phyloP scores from a whole-genome alignment of 2,113 vertebrate species.

The Anoura caudifer region DNA sequence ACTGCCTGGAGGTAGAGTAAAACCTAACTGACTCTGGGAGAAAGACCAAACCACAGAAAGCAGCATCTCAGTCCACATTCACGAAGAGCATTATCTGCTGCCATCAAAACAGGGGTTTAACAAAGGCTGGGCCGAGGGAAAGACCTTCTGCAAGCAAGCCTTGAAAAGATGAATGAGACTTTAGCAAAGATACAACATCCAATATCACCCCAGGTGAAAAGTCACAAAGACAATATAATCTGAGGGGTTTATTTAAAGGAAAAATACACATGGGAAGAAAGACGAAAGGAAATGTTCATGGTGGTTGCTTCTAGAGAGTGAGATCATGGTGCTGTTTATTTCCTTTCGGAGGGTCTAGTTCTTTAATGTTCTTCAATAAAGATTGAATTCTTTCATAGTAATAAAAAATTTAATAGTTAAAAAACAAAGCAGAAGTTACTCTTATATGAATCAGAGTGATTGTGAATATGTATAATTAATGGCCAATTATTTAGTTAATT shows the following conservation, averaged over 20 bases:
- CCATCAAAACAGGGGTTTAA: not conserved
- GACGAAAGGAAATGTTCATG: not conserved
- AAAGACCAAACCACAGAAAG: not conserved
- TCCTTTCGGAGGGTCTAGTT: not conserved
- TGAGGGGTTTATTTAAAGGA: not conserved
- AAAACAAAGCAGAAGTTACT: not conserved
- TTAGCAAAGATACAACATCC: not conserved
- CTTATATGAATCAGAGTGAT: not conserved
- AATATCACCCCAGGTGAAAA: not conserved
- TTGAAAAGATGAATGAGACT: not conserved
- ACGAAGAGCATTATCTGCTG: not conserved
- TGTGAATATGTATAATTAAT: not conserved
- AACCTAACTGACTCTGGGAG: not conserved
- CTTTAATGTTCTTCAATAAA: conserved; percentile 1
- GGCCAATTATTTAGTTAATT: not conserved
- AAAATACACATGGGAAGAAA: not conserved
- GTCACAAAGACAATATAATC: not conserved
- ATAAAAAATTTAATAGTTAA: not conserved
- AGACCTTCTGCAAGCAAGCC: not conserved
- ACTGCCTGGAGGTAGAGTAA: not conserved
- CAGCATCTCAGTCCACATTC: not conserved
- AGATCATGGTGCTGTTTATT: not conserved
- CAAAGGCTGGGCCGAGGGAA: not conserved
- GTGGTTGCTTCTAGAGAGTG: not conserved
- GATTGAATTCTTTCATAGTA: not conserved